Evolutionary conservation across 35 echinoderm and acorn worm species (phyloP).

Genomic region (Heliocidaris tuberculata): DNA sequence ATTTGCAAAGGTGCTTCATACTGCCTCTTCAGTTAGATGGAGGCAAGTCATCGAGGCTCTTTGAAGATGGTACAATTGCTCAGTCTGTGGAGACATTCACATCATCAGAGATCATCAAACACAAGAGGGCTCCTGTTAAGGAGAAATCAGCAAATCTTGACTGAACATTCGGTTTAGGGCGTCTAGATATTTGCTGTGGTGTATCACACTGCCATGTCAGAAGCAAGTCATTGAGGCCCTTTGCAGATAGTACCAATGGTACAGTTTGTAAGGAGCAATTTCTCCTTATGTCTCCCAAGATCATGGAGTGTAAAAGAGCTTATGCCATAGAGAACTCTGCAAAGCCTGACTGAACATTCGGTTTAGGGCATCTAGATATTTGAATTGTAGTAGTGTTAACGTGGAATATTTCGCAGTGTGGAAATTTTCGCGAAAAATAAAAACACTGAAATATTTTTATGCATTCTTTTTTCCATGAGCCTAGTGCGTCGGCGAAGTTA

Average conservation of each 20-base stretch:
- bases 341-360: conserved; percentile 2
- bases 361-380: neutral
- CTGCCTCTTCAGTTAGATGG: neutral
- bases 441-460: too few relatives aligned
- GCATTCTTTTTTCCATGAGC: too few relatives aligned
- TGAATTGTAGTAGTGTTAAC: neutral
- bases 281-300: conserved; percentile 67
- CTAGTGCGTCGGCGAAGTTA: too few relatives aligned
- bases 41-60: conserved; percentile 46
- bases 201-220: neutral
- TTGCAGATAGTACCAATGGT: conserved; percentile 66
- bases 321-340: conserved; percentile 28
- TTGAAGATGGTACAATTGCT: conserved; percentile 58
- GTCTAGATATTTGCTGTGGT: neutral
- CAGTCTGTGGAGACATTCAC: conserved; percentile 76
- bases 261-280: conserved; percentile 76
- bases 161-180: neutral
- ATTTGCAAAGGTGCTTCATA: neutral
- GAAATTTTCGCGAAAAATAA: too few relatives aligned
- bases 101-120: conserved; percentile 83
- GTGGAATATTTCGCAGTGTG: too few relatives aligned
- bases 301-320: conserved; percentile 81
- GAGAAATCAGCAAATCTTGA: neutral
- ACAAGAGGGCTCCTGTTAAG: conserved; percentile 62
- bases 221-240: conserved; percentile 53